These are phyloP conservation scores for Dolichotis patagonum DNA, from an alignment of 2,113 vertebrate species.

Conservation along the genomic window DNA sequence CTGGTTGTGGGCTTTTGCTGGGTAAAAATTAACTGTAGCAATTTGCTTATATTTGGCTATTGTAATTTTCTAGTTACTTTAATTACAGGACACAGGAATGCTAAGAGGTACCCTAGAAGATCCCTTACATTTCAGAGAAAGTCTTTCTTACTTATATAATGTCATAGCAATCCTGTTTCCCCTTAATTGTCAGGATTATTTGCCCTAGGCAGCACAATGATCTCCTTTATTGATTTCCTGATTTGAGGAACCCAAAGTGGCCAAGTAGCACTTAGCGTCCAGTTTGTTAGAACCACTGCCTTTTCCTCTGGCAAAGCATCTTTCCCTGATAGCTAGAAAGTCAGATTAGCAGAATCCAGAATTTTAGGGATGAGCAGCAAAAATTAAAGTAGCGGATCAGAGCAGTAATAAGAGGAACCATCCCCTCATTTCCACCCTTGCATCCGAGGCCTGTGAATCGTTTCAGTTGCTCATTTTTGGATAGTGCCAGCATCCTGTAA, in stretches of 20 bases:
- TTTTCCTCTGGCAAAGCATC: background rate
- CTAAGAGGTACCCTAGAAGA: background rate
- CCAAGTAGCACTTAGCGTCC: background rate
- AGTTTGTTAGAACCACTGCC: background rate
- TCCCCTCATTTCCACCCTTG: background rate
- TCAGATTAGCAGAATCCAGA: background rate
- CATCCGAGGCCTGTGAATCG: background rate
- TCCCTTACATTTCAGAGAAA: background rate
- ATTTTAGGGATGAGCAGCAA: background rate
- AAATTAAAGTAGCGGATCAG: background rate
- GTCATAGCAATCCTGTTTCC: background rate
- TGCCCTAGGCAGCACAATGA: background rate
- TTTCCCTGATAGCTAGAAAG: background rate
- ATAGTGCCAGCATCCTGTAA: background rate
- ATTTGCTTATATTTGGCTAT: background rate
- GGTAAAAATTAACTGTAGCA: background rate
- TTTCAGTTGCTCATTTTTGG: background rate
- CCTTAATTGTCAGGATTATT: background rate
- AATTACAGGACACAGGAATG: background rate
- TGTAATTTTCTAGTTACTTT: background rate
- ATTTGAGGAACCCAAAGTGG: background rate
- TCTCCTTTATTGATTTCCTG: background rate
- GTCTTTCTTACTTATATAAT: background rate
- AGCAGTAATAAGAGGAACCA: background rate
- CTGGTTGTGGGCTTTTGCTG: too few species aligned